Evolutionary conservation across 2,797 vertebrate species (phyloP).

Genomic region (Poecilia gillii): DNA sequence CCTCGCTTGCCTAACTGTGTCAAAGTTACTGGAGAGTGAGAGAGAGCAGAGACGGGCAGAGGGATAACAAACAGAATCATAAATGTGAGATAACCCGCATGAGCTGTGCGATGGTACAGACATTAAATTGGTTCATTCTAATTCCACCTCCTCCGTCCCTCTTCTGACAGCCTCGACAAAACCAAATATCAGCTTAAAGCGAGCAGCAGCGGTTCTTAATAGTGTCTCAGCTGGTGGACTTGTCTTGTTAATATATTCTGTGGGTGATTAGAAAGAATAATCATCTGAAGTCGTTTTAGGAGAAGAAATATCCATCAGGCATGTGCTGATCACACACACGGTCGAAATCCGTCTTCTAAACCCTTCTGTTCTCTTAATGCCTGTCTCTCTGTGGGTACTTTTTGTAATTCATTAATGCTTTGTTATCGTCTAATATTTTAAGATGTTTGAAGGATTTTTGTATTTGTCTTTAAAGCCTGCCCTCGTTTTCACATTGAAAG

Average conservation of each 20-base stretch:
- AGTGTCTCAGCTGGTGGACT: conserved; percentile 27
- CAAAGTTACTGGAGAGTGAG: conserved; percentile 64
- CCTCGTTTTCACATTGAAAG: not conserved
- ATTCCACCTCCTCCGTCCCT: conserved; percentile 38
- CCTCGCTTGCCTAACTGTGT: conserved; percentile 28
- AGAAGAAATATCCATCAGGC: conserved; percentile 34
- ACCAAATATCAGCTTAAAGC: conserved; percentile 14
- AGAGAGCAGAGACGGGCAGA: conserved; percentile 30
- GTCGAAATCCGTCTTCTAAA: conserved; percentile 23
- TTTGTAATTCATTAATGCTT: conserved; percentile 8
- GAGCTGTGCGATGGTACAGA: conserved; percentile 39
- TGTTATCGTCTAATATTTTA: conserved; percentile 21
- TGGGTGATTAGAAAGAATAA: conserved; percentile 52
- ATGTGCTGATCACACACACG: conserved; percentile 38
- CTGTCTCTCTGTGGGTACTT: conserved; percentile 5
- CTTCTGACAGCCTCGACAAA: conserved; percentile 38
- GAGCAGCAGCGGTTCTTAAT: conserved; percentile 14
- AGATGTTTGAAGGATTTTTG: conserved; percentile 19
- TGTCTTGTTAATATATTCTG: conserved; percentile 19
- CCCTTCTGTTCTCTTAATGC: conserved; percentile 6
- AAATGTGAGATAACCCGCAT: conserved; percentile 52
- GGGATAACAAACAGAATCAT: conserved; percentile 68
- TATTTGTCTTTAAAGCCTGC: not conserved
- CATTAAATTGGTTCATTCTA: conserved; percentile 55
- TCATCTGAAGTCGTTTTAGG: conserved; percentile 44